Evolutionary conservation across 1,140 invertebrate species (phyloP).

Genomic region (Chironomus tepperi): DNA sequence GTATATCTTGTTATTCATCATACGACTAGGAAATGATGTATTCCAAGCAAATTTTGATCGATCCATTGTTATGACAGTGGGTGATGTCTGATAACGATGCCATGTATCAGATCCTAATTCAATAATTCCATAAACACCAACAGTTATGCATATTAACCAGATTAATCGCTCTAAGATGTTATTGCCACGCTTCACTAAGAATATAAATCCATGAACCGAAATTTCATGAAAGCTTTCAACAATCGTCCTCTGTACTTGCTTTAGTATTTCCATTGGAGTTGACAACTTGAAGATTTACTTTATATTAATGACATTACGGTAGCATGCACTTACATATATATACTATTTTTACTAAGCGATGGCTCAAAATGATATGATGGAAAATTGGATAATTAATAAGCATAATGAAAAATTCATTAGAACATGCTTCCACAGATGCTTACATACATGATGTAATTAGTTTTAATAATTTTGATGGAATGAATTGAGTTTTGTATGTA

Average conservation of each 20-base stretch:
- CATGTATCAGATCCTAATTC: conserved; percentile 50
- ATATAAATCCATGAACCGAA: conserved; percentile 18
- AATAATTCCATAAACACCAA: conserved; percentile 40
- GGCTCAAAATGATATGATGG: too few species aligned
- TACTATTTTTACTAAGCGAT: too few species aligned
- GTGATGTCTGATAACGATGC: conserved; percentile 54
- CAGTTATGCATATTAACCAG: conserved; percentile 42
- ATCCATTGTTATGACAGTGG: conserved; percentile 63
- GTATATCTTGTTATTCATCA: background rate
- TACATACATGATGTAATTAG: conserved; percentile 5
- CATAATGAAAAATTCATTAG: conserved; percentile 1
- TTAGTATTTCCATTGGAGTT: background rate
- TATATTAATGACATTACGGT: too few species aligned
- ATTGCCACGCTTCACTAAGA: background rate
- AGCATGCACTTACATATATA: too few species aligned
- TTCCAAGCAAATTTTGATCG: conserved; percentile 61
- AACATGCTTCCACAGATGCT: background rate
- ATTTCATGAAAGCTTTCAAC: conserved; percentile 7
- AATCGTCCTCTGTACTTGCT: background rate
- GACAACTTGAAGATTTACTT: background rate
- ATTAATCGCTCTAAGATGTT: conserved; percentile 32
- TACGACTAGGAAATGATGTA: conserved; percentile 51
- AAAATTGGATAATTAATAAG: conserved; percentile 2
- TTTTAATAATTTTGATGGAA: background rate
- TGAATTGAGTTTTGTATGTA: background rate